phyloP scores from a whole-genome alignment of 2,113 vertebrate species.

The Felis catus region F.catus_Fca126_mat1.0 CM031420.1:24230001-24230500 shows the following conservation, averaged over 20 bases:
- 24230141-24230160: neutral
- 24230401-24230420: neutral
- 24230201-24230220: constrained; percentile 40
- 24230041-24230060: neutral
- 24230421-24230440: neutral
- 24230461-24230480: neutral
- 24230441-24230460: neutral
- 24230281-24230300: constrained; percentile 12
- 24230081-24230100: neutral
- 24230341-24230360: constrained; percentile 23
- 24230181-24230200: neutral
- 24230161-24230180: neutral
- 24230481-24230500: neutral
- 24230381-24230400: neutral
- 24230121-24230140: neutral
- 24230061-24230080: neutral
- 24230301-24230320: constrained; percentile 37
- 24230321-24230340: neutral
- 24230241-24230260: neutral
- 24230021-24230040: neutral
- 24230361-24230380: neutral
- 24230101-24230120: neutral
- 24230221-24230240: neutral
- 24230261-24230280: constrained; percentile 36
- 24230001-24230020: neutral